A percentile compares a stretch with the other conserved stretches of the same genome.
phyloP scores from a whole-genome alignment of 2,888 invertebrate genomes.

The Callinectes sapidus region DNA sequence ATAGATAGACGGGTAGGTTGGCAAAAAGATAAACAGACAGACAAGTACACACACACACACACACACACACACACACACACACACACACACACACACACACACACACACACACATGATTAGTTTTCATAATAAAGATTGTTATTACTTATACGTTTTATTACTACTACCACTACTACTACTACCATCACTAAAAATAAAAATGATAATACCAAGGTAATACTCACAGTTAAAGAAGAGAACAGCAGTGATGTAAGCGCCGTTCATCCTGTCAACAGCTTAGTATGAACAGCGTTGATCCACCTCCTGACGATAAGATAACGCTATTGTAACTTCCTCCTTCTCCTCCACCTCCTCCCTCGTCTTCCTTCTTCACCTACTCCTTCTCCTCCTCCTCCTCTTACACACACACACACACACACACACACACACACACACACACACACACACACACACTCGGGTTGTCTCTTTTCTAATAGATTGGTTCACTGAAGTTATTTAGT shows the following conservation, averaged over 20 bases:
- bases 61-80: not conserved
- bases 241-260: conserved; percentile 18
- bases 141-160: not conserved
- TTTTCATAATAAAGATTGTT: no score
- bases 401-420: conserved; percentile 1
- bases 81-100: no score
- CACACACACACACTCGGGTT: conserved; percentile 14
- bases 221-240: conserved; percentile 27
- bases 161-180: not conserved
- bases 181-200: not conserved
- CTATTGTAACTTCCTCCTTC: not conserved
- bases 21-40: no score
- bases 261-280: not conserved
- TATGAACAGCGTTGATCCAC: not conserved
- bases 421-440: conserved; percentile 19
- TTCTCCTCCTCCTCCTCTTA: not conserved
- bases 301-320: not conserved
- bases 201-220: not conserved
- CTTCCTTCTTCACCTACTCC: not conserved
- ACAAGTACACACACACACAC: not conserved
- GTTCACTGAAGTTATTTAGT: not conserved
- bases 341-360: not conserved
- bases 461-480: not conserved
- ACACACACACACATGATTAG: no score
- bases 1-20: no score